Evolutionary conservation across 2,113 vertebrate species (phyloP), one percentile per base, ranked within the genome.

Genomic region (Eclectus roratus): DNA sequence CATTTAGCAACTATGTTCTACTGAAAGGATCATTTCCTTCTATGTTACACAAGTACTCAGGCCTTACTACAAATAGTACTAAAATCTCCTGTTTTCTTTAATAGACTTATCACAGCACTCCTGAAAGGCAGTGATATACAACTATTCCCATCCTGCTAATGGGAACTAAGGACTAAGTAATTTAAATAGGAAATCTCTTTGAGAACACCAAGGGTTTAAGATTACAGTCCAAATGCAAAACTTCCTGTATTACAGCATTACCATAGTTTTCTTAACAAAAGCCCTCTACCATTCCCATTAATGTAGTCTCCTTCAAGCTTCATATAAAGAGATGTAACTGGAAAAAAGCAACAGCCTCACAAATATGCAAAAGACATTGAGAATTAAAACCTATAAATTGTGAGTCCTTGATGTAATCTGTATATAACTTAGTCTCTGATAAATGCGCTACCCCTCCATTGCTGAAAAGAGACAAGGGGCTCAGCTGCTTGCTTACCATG

Each of bases 401-500:
- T 49, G n/a, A 82, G 23, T 18, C 16, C 27, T 46, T 83, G n/a
- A 41, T 44, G 21, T 56, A 53, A 66, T 11, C 15, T 53, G 6
- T 19, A 18, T 13, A 47, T 37, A 31, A 20, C 9, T 19, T 21
- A 21, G 29, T 10, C 14, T 65, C 53, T 29, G 50, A 20, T 9
- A 41, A 72, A 49, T 15, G 27, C 18, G 9, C 11, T 52, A 13
- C 49, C 17, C 9, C 16, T 23, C 29, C 4, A 9, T 44, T 63
- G 63, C 89, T 80, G 74, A 33, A 15, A 49, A 53, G 44, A 70
- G 20, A 7, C 37, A 50, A 44, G 17, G 27, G 37, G 43, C 50
- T 47, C 43, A 56, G 68, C 35, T n/a, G 64, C 28, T 11, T 50
- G 58, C 98, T 97, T 97, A 99, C 99, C 99, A 99, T 97, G 97